Evolutionary conservation across 2,888 invertebrate genomes (phyloP).

Genomic region (Calameuta filiformis): DNA sequence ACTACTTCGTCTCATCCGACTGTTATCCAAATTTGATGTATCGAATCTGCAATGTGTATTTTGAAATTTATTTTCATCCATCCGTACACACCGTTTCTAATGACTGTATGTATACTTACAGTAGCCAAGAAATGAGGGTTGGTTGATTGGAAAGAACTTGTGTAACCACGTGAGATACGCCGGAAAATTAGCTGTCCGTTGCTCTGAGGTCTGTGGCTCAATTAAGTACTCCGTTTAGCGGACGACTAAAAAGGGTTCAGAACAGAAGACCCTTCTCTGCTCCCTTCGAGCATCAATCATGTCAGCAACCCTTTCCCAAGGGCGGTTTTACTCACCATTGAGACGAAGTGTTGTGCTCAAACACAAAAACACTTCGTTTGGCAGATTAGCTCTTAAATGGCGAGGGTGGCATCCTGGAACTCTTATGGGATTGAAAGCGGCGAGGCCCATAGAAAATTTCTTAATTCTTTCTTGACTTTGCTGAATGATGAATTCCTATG

Average conservation of each 20-base stretch:
- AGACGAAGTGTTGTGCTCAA: constrained; percentile 65
- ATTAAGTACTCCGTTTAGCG: constrained; percentile 62
- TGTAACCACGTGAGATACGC: constrained; percentile 16
- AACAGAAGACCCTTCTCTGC: constrained; percentile 21
- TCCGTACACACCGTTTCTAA: too few relatives aligned
- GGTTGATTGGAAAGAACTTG: not conserved
- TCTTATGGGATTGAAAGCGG: not conserved
- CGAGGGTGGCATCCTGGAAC: constrained; percentile 32
- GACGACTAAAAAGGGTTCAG: constrained; percentile 60
- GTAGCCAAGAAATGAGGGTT: not conserved
- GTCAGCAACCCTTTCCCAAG: constrained; percentile 64
- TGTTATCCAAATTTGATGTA: too few relatives aligned
- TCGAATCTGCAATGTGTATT: too few relatives aligned
- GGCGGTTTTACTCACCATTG: constrained; percentile 62
- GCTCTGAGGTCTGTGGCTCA: constrained; percentile 62
- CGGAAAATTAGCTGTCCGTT: constrained; percentile 63
- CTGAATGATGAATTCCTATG: not conserved
- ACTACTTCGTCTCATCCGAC: not conserved
- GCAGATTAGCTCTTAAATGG: constrained; percentile 66
- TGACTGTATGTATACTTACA: too few relatives aligned
- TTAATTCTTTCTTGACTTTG: too few relatives aligned
- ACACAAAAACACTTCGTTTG: constrained; percentile 67
- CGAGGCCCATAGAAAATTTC: not conserved
- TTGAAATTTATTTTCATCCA: too few relatives aligned
- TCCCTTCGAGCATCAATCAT: constrained; percentile 65